Base-by-base conservation (phyloP, 2,797 vertebrate genomes). In the Sus cebifrons region DNA sequence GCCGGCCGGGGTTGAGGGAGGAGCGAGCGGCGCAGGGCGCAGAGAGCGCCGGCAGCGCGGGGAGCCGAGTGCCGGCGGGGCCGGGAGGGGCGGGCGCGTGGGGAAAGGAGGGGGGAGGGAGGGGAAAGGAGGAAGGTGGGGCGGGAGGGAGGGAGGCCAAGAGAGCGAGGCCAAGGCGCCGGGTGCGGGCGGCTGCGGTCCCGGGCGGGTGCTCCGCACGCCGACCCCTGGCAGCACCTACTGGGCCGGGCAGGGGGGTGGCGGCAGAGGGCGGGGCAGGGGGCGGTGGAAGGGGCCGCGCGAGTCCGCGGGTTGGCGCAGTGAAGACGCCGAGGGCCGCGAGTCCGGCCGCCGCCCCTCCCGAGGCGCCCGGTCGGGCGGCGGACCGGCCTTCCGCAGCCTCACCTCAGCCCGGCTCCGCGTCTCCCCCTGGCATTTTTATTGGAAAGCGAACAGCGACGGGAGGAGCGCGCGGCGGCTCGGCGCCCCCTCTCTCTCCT, bases 301-400 rank as follows among this genome's bases (percentile, higher is more conserved):
- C 56, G 56, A 32, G 78, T 32, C 78, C 36, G 78, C 78, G 97
- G 98, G 98, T 98, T 98, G 98, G 98, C 91, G 98, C 98, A 98
- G 98, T 98, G 98, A 93, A 95, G 92, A 95, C 98, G 32, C 83
- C 70, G 11, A 56, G 79, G 29, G 36, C 86, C 11, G 52, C 36
- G 49, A 62, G 54, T 77, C 77, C 23, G 23, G 70, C 90, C 78
- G 18, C 77, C 52, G 73, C 71, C 94, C 64, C 89, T 67, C n/a
- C 8, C 40, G 15, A 18, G 71, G 52, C 78, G 25, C 58, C 1
- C 65, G 2, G 73, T 56, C 11, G 0, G n/a, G 13, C 60, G 0
- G 73, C 73, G 44, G 29, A 36, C 27, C 25, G 15, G 49, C 89
- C n/a, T 40, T 18, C 52, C 36, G 16, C 17, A 15, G 62, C 86